Evolutionary conservation across 2,113 vertebrate genomes (phyloP).

Genomic region (Triplophysa rosa): DNA sequence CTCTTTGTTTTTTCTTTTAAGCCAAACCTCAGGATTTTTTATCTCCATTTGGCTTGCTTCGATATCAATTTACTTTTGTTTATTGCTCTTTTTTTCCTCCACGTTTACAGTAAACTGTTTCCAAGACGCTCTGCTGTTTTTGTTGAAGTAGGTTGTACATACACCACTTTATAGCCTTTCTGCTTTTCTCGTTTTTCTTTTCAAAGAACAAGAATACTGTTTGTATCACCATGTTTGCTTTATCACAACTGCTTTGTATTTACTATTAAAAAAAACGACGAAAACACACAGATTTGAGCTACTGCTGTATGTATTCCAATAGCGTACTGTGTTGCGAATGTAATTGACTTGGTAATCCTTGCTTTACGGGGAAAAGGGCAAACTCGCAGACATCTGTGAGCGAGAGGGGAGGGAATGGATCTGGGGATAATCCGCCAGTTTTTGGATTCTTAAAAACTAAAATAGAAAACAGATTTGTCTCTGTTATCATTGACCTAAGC

Average conservation of each 20-base stretch:
- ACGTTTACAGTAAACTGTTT: slow-evolving; percentile 64
- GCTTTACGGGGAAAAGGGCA: slow-evolving; percentile 76
- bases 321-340: slow-evolving; percentile 91
- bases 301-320: slow-evolving; percentile 95
- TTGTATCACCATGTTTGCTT: slow-evolving; percentile 86
- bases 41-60: slow-evolving; percentile 71
- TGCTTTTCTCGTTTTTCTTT: slow-evolving; percentile 73
- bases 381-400: slow-evolving; percentile 79
- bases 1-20: slow-evolving; percentile 71
- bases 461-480: slow-evolving; percentile 86
- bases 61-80: slow-evolving; percentile 73
- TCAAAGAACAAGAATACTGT: slow-evolving; percentile 66
- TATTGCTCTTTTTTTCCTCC: slow-evolving; percentile 26
- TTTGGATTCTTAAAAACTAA: slow-evolving; percentile 86
- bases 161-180: slow-evolving; percentile 82
- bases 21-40: slow-evolving; percentile 92
- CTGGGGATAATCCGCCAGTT: slow-evolving; percentile 73
- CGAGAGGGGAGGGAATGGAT: slow-evolving; percentile 39
- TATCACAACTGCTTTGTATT: slow-evolving; percentile 94
- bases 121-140: slow-evolving; percentile 67
- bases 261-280: slow-evolving; percentile 76
- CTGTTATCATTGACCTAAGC: slow-evolving; percentile 84
- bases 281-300: slow-evolving; percentile 69
- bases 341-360: slow-evolving; percentile 91
- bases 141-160: slow-evolving; percentile 86